Conservation (phyloP, 2,113 vertebrate species). For the Nipponia nippon region DNA sequence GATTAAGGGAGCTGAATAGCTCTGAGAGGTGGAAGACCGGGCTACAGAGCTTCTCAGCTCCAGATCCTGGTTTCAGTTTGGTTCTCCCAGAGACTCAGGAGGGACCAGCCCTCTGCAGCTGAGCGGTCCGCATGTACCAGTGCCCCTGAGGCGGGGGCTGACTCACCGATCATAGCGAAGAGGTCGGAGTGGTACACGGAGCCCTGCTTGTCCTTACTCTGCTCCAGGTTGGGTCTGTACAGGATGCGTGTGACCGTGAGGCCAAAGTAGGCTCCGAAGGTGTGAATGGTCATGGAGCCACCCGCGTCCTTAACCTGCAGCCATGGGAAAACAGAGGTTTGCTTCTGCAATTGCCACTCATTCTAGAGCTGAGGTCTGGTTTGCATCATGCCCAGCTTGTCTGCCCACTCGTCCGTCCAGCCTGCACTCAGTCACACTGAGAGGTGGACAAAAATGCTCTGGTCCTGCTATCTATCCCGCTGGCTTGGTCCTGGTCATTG, state of each 20-base stretch:
- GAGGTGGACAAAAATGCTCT: neutral
- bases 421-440: neutral
- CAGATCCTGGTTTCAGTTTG: neutral
- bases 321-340: neutral
- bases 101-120: neutral
- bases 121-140: neutral
- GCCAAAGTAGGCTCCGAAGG: constrained; percentile 93
- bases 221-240: constrained; percentile 84
- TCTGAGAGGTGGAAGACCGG: neutral
- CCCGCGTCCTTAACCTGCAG: constrained; percentile 89
- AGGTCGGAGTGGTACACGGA: constrained; percentile 88
- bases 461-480: neutral
- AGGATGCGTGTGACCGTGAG: constrained; percentile 88
- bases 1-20: neutral
- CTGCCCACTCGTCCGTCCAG: neutral
- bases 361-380: neutral
- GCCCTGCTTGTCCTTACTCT: constrained; percentile 81
- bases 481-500: neutral
- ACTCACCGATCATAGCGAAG: constrained; percentile 94
- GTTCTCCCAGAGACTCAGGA: neutral
- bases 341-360: accelerated
- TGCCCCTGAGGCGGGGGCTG: neutral
- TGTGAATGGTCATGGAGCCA: constrained; percentile 95
- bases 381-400: neutral
- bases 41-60: neutral